Evolutionary conservation across 2,797 vertebrate genomes (phyloP), one percentile per base, ranked within the genome.

Genomic region (Tenualosa thibaudeaui): DNA sequence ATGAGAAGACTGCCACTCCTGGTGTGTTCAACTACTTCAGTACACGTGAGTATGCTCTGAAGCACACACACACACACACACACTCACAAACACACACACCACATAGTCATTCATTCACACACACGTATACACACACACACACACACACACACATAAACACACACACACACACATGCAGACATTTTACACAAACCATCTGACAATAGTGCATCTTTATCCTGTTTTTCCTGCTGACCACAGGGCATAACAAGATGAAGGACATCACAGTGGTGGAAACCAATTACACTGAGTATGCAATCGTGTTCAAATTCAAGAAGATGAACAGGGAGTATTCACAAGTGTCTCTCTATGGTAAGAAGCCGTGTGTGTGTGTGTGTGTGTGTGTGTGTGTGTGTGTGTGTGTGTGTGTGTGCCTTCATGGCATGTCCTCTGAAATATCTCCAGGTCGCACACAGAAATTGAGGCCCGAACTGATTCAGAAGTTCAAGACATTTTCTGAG

Each of bases 201-300:
- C 31, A 31, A 31, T 31, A 31, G 31, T 31, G 31, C 31, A 31
- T 49, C 46, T 49, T 49, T 15, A 54, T 31, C 15, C 12, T 43
- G 68, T 75, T 75, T 40, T 78, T n/a, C 7, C n/a, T 60, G 0
- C 10, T 40, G 68, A 0, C 5, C 40, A 1, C 87, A 96, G 96
- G 95, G 84, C 92, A 96, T 40, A 91, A 89, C 87, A 94, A 90
- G 81, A 83, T 94, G 85, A 96, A 96, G 90, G 95, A 96, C 89
- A 91, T 96, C 88, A 96, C 94, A 1, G 94, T 96, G 81, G 94
- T 96, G 87, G 94, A 95, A 0, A 96, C 95, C 2, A 95, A 96
- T 90, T 96, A 96, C 90, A 93, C 82, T 0, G 94, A 95, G 13
- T 96, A 94, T 3, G 96, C 96, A 4, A 0, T 96, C 85, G 95